Conservation (phyloP, 2,888 invertebrate genomes). For the Fabriciana adippe region DNA sequence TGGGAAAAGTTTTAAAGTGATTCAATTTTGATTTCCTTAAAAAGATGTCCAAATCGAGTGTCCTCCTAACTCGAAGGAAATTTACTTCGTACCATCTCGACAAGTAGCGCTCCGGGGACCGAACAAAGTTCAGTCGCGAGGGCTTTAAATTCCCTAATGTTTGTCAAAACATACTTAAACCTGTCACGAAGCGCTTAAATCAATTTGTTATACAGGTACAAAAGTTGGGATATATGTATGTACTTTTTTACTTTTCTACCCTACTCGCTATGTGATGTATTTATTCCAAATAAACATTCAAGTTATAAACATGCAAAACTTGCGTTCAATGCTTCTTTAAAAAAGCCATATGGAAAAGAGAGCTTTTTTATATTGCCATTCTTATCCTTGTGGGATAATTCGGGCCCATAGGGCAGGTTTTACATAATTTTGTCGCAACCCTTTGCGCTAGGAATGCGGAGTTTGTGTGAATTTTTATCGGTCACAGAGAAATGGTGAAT, state of each 20-base stretch:
- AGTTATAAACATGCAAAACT: slow-evolving; percentile 60
- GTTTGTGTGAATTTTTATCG: slow-evolving; percentile 59
- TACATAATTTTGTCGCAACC: slow-evolving; percentile 76
- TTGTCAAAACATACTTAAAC: slow-evolving; percentile 78
- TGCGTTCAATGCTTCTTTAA: slow-evolving; percentile 69
- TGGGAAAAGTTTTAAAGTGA: slow-evolving; percentile 30
- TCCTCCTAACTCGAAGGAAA: slow-evolving; percentile 54
- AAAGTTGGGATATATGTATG: slow-evolving; percentile 66
- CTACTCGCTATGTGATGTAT: slow-evolving; percentile 1
- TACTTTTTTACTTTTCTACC: slow-evolving; percentile 41
- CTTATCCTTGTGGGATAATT: slow-evolving; percentile 80
- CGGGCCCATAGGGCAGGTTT: slow-evolving; percentile 77
- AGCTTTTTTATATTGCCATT: slow-evolving; percentile 80
- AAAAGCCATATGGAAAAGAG: slow-evolving; percentile 75
- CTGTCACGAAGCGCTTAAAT: slow-evolving; percentile 79
- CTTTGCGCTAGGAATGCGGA: slow-evolving; percentile 62
- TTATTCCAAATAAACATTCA: slow-evolving; percentile 49
- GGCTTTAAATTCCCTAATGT: slow-evolving; percentile 76
- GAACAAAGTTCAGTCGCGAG: slow-evolving; percentile 71
- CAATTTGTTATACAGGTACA: slow-evolving; percentile 79
- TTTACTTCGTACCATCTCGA: slow-evolving; percentile 56
- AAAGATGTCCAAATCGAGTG: slow-evolving; percentile 43
- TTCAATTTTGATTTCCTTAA: slow-evolving; percentile 34
- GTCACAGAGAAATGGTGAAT: slow-evolving; percentile 55
- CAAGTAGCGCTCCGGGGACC: slow-evolving; percentile 55